Base-by-base conservation (phyloP, 2,797 vertebrate genomes). In the Cottoperca gobio region DNA sequence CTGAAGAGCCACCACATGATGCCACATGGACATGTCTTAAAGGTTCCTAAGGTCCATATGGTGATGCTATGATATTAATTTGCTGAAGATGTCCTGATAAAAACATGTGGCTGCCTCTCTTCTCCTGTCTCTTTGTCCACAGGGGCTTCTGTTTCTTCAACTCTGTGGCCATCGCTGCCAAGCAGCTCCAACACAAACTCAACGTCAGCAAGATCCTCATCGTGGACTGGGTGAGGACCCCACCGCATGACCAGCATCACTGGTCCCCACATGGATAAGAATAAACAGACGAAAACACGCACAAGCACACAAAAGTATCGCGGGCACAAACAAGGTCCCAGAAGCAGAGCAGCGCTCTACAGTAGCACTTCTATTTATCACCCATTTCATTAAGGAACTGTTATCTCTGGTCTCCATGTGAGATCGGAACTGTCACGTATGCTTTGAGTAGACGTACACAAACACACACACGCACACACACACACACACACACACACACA, bases 111-210 rank as follows among this genome's bases (percentile, higher is more conserved):
- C 82, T 78, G 77, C 73, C 75, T 84, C 48, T 82, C 73, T 82
- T 85, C 79, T 70, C 78, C 67, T 85, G 63, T 79, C 75, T 90
- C 72, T 88, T 85, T 91, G 79, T 92, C 88, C 81, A 66, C 91
- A 98, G 97, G 95, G 97, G 97, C 17, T 97, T 97, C 86, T 96
- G 95, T 89, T 96, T 96, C 92, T 97, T 98, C 85, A 99, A 97
- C 93, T 97, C 97, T 0, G 96, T 99, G 91, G 97, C 97, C 62
- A 95, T 99, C 1, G 96, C 97, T 6, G 97, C 97, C 79, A 94
- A 96, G 89, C 97, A 97, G 92, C 95, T 99, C 73, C 96, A 96
- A 35, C 92, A 96, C 24, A 96, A 94, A 63, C 93, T 95, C 86
- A 95, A 95, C 4, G 93, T 96, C 75, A 86, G 90, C 93, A 98